Percentiles rank a stretch among this genome's conserved stretches.
Conservation (phyloP, 2,888 invertebrate genomes). For the Smittia aterrima region DNA sequence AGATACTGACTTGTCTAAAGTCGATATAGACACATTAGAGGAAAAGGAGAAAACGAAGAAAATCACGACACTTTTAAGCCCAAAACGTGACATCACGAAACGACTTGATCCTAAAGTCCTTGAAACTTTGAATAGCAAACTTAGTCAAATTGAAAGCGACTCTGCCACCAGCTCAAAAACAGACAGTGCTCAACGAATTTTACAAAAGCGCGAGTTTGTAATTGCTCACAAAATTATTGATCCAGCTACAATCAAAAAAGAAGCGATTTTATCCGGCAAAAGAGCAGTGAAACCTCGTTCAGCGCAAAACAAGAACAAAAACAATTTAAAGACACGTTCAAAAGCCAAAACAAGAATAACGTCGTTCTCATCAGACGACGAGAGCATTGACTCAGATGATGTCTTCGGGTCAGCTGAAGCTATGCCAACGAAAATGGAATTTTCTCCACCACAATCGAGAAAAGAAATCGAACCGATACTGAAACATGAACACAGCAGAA, state of each 20-base stretch:
- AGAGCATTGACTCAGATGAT: conserved; percentile 73
- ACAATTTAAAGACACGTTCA: conserved; percentile 61
- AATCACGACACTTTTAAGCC: conserved; percentile 64
- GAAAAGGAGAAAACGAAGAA: conserved; percentile 60
- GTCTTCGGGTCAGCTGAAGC: conserved; percentile 75
- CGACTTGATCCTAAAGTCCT: conserved; percentile 65
- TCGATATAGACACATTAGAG: conserved; percentile 70
- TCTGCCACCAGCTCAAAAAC: conserved; percentile 73
- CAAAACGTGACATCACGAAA: conserved; percentile 69
- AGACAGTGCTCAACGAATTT: conserved; percentile 60
- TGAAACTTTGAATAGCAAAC: conserved; percentile 68
- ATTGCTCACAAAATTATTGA: conserved; percentile 58
- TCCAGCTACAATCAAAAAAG: conserved; percentile 62
- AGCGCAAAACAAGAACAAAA: conserved; percentile 59
- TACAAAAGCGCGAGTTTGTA: conserved; percentile 58
- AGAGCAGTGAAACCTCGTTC: conserved; percentile 63
- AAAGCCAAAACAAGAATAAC: conserved; percentile 71
- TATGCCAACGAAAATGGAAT: conserved; percentile 68
- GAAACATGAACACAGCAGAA: conserved; percentile 69
- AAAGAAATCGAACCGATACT: conserved; percentile 74
- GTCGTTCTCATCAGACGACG: conserved; percentile 73
- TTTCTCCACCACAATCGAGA: conserved; percentile 72
- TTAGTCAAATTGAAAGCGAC: conserved; percentile 74
- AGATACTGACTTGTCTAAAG: conserved; percentile 71
- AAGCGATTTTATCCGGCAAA: conserved; percentile 58